phyloP scores from a whole-genome alignment of 2,797 vertebrate genomes.

The Mycteria americana region DNA sequence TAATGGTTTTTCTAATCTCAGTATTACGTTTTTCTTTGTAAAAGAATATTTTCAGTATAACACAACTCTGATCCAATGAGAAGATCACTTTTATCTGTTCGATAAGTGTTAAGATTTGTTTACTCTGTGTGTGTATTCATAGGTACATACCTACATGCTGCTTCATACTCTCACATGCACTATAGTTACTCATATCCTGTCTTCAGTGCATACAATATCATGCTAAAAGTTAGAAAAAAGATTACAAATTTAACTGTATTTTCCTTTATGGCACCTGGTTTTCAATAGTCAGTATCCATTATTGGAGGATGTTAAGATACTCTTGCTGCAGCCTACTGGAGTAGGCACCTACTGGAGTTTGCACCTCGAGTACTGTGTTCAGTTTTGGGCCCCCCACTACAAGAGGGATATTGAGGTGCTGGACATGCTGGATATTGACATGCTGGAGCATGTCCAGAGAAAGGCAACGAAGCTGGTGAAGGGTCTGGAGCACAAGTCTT shows the following conservation, averaged over 20 bases:
- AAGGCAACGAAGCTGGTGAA: no score
- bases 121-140: background rate
- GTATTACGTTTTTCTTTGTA: background rate
- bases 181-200: background rate
- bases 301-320: background rate
- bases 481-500: no score
- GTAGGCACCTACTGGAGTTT: no score
- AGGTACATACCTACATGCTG: background rate
- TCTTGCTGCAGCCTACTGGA: background rate
- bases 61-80: background rate
- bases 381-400: no score
- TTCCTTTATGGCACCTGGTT: background rate
- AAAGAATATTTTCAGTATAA: background rate
- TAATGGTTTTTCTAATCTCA: background rate
- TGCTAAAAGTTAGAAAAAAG: background rate
- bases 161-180: background rate
- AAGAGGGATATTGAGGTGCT: no score
- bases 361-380: no score
- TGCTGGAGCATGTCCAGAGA: no score
- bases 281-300: background rate
- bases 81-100: background rate
- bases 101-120: background rate
- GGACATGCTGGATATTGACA: no score
- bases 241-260: background rate
- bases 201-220: background rate